Percentiles rank a stretch among this genome's conserved stretches.
phyloP scores from a whole-genome alignment of 2,888 invertebrate species.

The Acanthosoma haemorrhoidale region DNA sequence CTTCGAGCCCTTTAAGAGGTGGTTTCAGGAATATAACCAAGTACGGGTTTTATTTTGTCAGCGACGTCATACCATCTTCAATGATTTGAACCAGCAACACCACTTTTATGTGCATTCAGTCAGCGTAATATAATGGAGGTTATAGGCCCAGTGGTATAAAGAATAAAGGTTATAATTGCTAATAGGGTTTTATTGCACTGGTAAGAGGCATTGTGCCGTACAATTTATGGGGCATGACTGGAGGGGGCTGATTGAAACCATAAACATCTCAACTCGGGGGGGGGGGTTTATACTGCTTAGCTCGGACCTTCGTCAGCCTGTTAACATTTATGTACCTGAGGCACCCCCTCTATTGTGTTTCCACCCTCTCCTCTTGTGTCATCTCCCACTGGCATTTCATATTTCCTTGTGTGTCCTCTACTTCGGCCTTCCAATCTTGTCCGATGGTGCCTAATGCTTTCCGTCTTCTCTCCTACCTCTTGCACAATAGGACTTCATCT shows the following conservation, averaged over 20 bases:
- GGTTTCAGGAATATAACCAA: background rate
- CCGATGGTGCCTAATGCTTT: too few species aligned
- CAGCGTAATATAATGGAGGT: too few species aligned
- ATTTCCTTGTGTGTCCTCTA: too few species aligned
- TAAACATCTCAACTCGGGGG: background rate
- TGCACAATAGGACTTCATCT: too few species aligned
- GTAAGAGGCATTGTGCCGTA: background rate
- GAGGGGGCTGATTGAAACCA: background rate
- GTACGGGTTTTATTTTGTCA: background rate
- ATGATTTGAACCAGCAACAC: too few species aligned
- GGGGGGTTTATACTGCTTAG: background rate
- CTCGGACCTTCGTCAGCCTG: slow-evolving; percentile 7
- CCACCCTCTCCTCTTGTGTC: too few species aligned
- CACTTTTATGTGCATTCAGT: too few species aligned
- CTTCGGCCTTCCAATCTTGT: too few species aligned
- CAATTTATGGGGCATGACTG: background rate
- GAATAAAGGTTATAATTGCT: slow-evolving; percentile 4
- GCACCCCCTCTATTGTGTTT: background rate
- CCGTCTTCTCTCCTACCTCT: too few species aligned
- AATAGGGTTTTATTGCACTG: slow-evolving; percentile 6
- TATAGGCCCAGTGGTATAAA: too few species aligned
- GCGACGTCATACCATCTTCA: too few species aligned
- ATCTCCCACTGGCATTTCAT: too few species aligned
- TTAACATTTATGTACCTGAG: slow-evolving; percentile 14
- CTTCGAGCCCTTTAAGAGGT: background rate